These are phyloP conservation scores for Conomelus anceps DNA, from an alignment of 2,888 invertebrate genomes.

Conservation along the genomic window DNA sequence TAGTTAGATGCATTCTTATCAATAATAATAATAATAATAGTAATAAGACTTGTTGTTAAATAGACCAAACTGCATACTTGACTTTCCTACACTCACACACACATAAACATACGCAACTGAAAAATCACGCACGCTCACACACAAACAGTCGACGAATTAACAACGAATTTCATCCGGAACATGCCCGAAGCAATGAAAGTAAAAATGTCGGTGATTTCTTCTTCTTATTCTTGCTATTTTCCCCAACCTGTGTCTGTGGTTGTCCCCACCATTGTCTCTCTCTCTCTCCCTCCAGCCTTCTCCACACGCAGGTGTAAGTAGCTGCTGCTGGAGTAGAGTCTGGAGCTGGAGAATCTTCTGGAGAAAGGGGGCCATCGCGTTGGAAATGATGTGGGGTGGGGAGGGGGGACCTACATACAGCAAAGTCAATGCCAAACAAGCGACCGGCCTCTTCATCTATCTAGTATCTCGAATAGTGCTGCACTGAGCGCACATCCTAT, in stretches of 20 bases:
- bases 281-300: neutral
- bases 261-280: neutral
- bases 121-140: neutral
- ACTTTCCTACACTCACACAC: neutral
- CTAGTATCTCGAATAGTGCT: neutral
- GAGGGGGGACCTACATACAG: neutral
- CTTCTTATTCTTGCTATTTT: neutral
- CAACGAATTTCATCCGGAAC: neutral
- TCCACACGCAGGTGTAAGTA: neutral
- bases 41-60: too few relatives aligned
- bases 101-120: too few relatives aligned
- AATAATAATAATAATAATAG: too few relatives aligned
- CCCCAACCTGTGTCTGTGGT: too few relatives aligned
- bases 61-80: neutral
- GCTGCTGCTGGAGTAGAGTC: slow-evolving; percentile 28
- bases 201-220: neutral
- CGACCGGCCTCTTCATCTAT: neutral
- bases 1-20: too few relatives aligned
- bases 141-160: neutral
- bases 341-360: neutral
- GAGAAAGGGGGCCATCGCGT: slow-evolving; percentile 35
- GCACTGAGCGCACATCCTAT: neutral
- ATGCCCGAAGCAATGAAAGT: neutral
- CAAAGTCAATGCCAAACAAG: slow-evolving; percentile 1
- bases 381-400: neutral